These are phyloP conservation scores for Tragelaphus scriptus DNA, from an alignment of 2,113 vertebrate genomes.

Conservation along the genomic window DNA sequence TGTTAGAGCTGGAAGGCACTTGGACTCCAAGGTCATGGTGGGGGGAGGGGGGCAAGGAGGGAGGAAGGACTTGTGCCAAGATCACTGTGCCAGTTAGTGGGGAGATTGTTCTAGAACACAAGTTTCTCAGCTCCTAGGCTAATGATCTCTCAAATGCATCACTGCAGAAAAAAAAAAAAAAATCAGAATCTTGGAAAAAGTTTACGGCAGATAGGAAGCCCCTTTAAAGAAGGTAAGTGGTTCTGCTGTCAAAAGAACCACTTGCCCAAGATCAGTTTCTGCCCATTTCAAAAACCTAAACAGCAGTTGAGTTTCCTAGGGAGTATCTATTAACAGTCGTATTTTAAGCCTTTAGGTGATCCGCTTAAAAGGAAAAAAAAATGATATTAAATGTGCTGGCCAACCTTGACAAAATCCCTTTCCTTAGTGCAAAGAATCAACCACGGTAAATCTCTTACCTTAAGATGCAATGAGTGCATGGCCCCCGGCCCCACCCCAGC, in stretches of 20 bases:
- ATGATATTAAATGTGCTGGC: neutral
- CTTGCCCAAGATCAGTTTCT: neutral
- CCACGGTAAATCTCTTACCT: conserved; percentile 58
- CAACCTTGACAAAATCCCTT: conserved; percentile 5
- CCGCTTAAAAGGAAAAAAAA: neutral
- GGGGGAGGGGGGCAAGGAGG: neutral
- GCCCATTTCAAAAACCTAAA: neutral
- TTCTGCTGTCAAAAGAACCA: neutral
- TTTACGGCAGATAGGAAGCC: neutral
- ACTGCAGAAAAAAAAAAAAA: neutral
- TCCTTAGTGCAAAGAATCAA: conserved; percentile 19
- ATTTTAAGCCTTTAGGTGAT: conserved; percentile 12
- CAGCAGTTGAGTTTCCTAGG: neutral
- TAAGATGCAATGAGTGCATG: conserved; percentile 63
- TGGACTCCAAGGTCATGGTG: neutral
- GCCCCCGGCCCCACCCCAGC: conserved; percentile 72
- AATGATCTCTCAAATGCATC: neutral
- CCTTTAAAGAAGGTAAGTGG: neutral
- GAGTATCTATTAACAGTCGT: conserved; percentile 11
- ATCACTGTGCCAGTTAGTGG: neutral
- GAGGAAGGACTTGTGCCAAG: neutral
- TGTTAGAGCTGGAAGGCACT: neutral
- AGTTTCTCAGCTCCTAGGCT: neutral
- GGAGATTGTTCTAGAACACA: neutral
- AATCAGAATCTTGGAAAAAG: neutral